Percentiles rank a stretch among this genome's conserved stretches.
These are phyloP conservation scores for Sialis fuliginosa DNA, from an alignment of 2,888 invertebrate genomes.

Conservation along the genomic window DNA sequence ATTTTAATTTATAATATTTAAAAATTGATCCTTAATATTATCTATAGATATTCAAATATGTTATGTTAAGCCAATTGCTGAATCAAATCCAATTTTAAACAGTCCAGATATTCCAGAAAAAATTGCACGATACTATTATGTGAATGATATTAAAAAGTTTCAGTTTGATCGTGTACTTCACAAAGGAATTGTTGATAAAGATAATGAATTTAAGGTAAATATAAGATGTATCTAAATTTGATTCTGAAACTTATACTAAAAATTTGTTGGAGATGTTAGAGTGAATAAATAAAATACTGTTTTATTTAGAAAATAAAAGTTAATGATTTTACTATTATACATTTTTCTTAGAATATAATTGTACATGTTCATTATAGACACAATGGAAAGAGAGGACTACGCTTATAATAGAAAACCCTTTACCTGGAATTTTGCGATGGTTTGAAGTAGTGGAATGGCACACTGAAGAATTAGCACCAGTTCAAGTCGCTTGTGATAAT, in stretches of 20 bases:
- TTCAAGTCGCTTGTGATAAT: slow-evolving; percentile 80
- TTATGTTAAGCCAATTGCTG: slow-evolving; percentile 78
- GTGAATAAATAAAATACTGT: neutral
- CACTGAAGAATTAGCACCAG: slow-evolving; percentile 63
- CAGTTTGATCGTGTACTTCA: slow-evolving; percentile 80
- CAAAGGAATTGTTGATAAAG: slow-evolving; percentile 78
- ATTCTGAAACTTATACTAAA: neutral
- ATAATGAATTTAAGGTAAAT: slow-evolving; percentile 78
- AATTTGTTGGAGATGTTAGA: neutral
- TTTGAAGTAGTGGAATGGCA: slow-evolving; percentile 69
- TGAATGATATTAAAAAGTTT: slow-evolving; percentile 79
- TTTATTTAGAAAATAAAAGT: neutral
- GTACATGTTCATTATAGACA: slow-evolving; percentile 34
- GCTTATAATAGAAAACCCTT: slow-evolving; percentile 58
- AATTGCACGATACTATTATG: slow-evolving; percentile 76
- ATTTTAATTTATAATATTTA: neutral
- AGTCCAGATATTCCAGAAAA: slow-evolving; percentile 61
- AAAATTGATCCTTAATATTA: neutral
- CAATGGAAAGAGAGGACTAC: slow-evolving; percentile 89
- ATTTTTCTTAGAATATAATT: neutral
- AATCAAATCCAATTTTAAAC: slow-evolving; percentile 32
- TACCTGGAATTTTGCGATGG: slow-evolving; percentile 88
- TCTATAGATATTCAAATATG: slow-evolving; percentile 74
- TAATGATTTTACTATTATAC: neutral
- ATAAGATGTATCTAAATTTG: neutral